phyloP scores from a whole-genome alignment of 2,113 vertebrate species.

The Macrotus californicus region DNA sequence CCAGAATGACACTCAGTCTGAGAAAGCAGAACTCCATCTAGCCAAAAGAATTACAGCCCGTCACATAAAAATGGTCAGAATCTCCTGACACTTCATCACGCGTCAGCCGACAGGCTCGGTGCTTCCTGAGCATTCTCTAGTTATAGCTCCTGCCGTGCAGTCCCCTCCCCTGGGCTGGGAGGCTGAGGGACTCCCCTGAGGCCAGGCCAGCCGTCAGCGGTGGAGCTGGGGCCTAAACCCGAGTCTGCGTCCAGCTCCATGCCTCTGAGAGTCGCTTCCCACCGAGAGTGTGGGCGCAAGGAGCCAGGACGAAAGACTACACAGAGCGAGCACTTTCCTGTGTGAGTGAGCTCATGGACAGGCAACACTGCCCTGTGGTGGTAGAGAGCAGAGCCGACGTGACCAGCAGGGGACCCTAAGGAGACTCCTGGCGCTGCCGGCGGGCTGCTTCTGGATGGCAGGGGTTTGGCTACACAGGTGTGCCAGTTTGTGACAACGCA shows the following conservation, averaged over 20 bases:
- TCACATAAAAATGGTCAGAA: accelerated
- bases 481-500: neutral
- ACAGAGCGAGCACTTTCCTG: accelerated
- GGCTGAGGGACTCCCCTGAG: neutral
- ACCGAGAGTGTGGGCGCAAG: accelerated
- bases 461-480: neutral
- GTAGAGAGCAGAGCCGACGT: neutral
- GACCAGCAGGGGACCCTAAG: neutral
- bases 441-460: neutral
- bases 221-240: neutral
- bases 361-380: accelerated
- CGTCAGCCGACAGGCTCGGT: accelerated
- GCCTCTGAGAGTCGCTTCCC: neutral
- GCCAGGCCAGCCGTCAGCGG: neutral
- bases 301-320: neutral
- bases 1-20: neutral
- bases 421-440: accelerated
- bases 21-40: accelerated
- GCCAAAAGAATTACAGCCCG: accelerated
- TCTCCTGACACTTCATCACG: accelerated
- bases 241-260: accelerated
- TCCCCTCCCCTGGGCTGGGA: accelerated
- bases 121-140: accelerated
- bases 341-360: accelerated
- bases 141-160: accelerated